phyloP scores from a whole-genome alignment of 2,797 vertebrate genomes.

The Uromys caudimaculatus region DNA sequence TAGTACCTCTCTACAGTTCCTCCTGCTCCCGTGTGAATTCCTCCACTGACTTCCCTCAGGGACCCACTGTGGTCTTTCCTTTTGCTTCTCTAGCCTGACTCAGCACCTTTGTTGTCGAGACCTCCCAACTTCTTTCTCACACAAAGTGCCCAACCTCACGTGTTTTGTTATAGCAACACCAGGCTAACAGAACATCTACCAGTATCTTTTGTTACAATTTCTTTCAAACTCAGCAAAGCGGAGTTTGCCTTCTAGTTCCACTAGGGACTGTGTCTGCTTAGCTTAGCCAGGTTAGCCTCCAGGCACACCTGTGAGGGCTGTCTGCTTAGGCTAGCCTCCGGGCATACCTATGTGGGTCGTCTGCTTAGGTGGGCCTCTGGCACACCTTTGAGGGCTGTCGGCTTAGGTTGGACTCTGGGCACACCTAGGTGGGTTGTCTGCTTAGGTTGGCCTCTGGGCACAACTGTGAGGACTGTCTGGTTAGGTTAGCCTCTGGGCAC shows the following conservation, averaged over 20 bases:
- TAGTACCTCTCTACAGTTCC: neutral
- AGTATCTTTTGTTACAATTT: neutral
- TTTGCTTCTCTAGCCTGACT: neutral
- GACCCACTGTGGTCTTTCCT: neutral
- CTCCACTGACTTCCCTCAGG: neutral
- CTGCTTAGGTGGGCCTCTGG: neutral
- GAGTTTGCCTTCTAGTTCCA: neutral
- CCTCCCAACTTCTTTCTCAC: neutral
- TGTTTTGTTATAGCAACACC: neutral
- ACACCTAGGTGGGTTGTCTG: neutral
- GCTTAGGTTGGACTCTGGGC: neutral
- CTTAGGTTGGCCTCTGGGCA: neutral
- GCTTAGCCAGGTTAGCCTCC: neutral
- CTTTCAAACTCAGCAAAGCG: slow-evolving; percentile 9
- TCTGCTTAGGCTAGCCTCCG: neutral
- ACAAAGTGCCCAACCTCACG: neutral
- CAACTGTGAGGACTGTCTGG: neutral
- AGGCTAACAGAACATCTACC: neutral
- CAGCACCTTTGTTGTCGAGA: neutral
- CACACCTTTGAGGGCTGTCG: neutral
- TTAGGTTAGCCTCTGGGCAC: neutral
- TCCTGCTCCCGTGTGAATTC: neutral
- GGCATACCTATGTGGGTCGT: neutral
- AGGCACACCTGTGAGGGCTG: neutral
- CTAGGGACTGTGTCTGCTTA: neutral